Evolutionary conservation across 2,113 vertebrate species (phyloP).

Genomic region (Rhabdomys dilectus): DNA sequence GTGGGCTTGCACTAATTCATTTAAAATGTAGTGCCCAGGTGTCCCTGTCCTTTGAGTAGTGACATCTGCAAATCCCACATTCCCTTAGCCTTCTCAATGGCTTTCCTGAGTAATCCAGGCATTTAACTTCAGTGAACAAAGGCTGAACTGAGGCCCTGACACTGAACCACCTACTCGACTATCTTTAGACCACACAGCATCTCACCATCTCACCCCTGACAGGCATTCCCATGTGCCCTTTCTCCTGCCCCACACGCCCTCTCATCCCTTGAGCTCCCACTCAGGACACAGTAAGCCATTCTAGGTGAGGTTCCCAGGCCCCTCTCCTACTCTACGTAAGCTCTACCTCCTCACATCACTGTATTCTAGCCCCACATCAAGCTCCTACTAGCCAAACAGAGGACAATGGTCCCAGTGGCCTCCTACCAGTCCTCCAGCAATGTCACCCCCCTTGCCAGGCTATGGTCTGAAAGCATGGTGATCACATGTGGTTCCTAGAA

Average conservation of each 20-base stretch:
- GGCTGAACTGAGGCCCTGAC: background rate
- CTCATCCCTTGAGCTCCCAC: background rate
- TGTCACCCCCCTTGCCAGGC: background rate
- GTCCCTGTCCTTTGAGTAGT: background rate
- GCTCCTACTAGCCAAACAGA: background rate
- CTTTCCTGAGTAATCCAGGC: background rate
- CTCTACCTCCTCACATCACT: background rate
- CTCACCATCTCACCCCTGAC: background rate
- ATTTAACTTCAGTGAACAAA: background rate
- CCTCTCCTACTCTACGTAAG: background rate
- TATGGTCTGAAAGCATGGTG: background rate
- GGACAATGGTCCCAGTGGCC: background rate
- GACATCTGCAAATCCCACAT: background rate
- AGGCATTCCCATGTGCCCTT: background rate
- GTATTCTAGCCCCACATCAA: background rate
- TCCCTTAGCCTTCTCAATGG: background rate
- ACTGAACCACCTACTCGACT: background rate
- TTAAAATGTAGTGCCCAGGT: background rate
- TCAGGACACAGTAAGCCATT: background rate
- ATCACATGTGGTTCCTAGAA: background rate
- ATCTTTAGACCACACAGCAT: background rate
- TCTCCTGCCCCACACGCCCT: too few species aligned
- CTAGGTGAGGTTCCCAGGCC: rapidly evolving
- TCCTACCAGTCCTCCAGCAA: background rate
- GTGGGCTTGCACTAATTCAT: background rate